Evolutionary conservation across 2,113 vertebrate species (phyloP).

Genomic region (Nanorana parkeri): DNA sequence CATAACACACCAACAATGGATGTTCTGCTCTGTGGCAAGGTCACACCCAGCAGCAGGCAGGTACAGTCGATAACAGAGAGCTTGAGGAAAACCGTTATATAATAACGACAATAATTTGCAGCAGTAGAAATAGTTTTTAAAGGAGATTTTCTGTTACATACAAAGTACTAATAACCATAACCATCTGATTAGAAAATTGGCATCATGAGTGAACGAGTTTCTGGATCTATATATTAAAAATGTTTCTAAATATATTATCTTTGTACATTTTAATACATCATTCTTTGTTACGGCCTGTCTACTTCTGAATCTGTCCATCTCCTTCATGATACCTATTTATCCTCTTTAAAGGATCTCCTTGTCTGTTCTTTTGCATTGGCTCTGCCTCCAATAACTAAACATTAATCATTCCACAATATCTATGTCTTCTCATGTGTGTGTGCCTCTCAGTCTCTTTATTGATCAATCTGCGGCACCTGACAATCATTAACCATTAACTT

Average conservation of each 20-base stretch:
- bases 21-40: too few relatives aligned
- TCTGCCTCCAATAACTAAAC: constrained; percentile 34
- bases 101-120: too few relatives aligned
- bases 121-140: too few relatives aligned
- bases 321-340: constrained; percentile 44
- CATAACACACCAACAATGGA: too few relatives aligned
- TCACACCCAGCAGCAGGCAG: too few relatives aligned
- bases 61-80: too few relatives aligned
- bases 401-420: constrained; percentile 55
- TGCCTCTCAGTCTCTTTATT: constrained; percentile 43
- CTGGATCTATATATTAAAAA: not conserved
- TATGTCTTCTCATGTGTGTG: constrained; percentile 30
- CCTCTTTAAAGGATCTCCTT: constrained; percentile 53
- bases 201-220: constrained; percentile 27
- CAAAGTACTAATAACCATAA: not conserved
- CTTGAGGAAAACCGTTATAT: too few relatives aligned
- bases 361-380: constrained; percentile 45
- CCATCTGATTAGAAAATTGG: not conserved
- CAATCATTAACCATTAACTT: constrained; percentile 52
- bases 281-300: constrained; percentile 40
- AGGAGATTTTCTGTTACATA: too few relatives aligned
- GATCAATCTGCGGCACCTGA: constrained; percentile 42
- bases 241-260: constrained; percentile 40
- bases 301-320: constrained; percentile 48
- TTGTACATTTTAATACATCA: constrained; percentile 48